Evolutionary conservation across 2,797 vertebrate genomes (phyloP), one percentile per base, ranked within the genome.

Genomic region (Myripristis murdjan): DNA sequence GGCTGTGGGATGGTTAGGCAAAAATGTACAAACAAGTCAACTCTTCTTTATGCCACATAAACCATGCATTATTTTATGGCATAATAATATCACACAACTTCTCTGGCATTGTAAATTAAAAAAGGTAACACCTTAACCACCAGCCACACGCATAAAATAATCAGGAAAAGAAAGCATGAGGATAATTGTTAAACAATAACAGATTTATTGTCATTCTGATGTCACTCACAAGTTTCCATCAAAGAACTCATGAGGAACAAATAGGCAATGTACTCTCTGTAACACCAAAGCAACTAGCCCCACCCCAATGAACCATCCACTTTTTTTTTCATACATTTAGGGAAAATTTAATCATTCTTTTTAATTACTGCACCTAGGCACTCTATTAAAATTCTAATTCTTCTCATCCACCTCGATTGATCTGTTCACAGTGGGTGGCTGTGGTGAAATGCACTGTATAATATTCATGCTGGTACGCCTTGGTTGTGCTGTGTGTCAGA

Each of bases 381-480:
- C 93, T 95, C 92, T 93, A 94, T 95, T 95, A 95, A 94, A 95
- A 95, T 95, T 94, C 71, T 93, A 93, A 95, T 95, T 94, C 93
- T 95, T 95, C 96, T 95, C 94, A 95, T 95, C 90, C 92, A 92
- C 95, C 92, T 95, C 96, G 95, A 97, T 97, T 97, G 96, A 96
- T 95, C 96, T 95, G 95, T 95, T 94, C 95, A 93, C 96, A 92
- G 95, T 96, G 95, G 96, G 95, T 92, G 93, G 95, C 95, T 94
- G 94, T 95, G 95, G 92, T 91, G 92, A 95, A 96, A 96, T 92
- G 94, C 91, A 93, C 95, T 96, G 95, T 95, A 93, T 94, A 95
- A 96, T 97, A 95, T 96, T 96, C 95, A 94, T 95, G 93, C 88
- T 90, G 93, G 93, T 94, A 92, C 85, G 93, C 94, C 92, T 93